phyloP scores from a whole-genome alignment of 1,140 invertebrate genomes.

The Trypoxylus dichotomus region DNA sequence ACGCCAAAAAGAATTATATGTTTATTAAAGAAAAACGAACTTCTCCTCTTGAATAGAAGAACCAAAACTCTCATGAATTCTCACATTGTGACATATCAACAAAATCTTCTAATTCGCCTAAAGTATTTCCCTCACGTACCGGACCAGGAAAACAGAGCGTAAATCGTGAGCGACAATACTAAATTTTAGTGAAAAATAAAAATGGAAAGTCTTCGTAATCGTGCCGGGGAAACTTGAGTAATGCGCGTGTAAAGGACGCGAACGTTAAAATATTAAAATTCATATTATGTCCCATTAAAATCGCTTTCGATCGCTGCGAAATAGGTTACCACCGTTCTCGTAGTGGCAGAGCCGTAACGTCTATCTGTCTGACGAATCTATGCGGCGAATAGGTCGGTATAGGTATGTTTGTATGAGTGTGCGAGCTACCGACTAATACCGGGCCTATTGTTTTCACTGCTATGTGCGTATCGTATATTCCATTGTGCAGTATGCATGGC shows the following conservation, averaged over 20 bases:
- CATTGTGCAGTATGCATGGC: not conserved
- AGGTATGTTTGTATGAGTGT: not conserved
- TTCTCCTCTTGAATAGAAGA: no score
- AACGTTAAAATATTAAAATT: not conserved
- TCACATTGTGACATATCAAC: not conserved
- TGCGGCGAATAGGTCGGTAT: no score
- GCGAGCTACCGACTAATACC: not conserved
- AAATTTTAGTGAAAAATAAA: not conserved
- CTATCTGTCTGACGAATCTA: no score
- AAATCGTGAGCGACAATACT: not conserved
- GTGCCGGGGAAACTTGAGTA: not conserved
- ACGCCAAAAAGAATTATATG: no score
- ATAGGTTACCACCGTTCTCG: not conserved
- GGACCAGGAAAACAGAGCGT: not conserved
- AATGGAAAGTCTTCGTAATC: not conserved
- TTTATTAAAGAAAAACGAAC: no score
- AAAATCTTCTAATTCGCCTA: not conserved
- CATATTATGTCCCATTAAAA: constrained; percentile 7
- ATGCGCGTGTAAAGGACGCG: not conserved
- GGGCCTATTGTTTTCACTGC: not conserved
- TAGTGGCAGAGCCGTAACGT: not conserved
- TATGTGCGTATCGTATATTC: not conserved
- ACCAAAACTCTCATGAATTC: not conserved
- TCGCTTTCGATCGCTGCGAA: not conserved
- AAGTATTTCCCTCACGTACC: not conserved